These are phyloP conservation scores for Nycteola revayana DNA, from an alignment of 2,888 invertebrate species.

Conservation along the genomic window DNA sequence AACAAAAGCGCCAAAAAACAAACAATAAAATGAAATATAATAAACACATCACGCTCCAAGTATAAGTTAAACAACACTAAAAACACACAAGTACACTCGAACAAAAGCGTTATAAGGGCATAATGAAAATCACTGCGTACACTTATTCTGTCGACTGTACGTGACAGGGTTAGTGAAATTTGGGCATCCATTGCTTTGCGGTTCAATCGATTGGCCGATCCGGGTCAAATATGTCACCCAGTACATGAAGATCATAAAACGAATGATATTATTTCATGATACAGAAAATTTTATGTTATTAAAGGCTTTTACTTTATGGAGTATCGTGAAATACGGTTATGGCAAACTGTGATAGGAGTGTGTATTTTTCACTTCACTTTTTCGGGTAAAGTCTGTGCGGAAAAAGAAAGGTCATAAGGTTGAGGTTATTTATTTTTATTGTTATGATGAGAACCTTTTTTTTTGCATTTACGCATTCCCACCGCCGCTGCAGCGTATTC, in stretches of 20 bases:
- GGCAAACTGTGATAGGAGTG: too few species aligned
- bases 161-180: slow-evolving; percentile 43
- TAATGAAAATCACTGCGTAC: slow-evolving; percentile 49
- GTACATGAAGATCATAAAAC: slow-evolving; percentile 24
- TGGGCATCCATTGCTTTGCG: slow-evolving; percentile 28
- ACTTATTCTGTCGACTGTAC: slow-evolving; percentile 43
- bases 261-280: slow-evolving; percentile 26
- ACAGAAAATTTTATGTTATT: slow-evolving; percentile 24
- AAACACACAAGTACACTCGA: slow-evolving; percentile 5
- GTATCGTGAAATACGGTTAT: too few species aligned
- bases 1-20: slow-evolving; percentile 3
- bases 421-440: too few species aligned
- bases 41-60: slow-evolving; percentile 21
- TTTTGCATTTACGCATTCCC: too few species aligned
- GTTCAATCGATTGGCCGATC: slow-evolving; percentile 39
- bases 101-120: slow-evolving; percentile 15
- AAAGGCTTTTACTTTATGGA: too few species aligned
- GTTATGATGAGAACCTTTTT: too few species aligned
- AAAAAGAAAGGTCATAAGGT: too few species aligned
- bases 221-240: slow-evolving; percentile 35
- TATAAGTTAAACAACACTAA: slow-evolving; percentile 21
- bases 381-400: too few species aligned
- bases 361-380: too few species aligned
- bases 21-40: slow-evolving; percentile 10
- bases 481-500: too few species aligned